Conservation (phyloP, 2,888 invertebrate genomes). For the Lepidocyrtinus sp. region DNA sequence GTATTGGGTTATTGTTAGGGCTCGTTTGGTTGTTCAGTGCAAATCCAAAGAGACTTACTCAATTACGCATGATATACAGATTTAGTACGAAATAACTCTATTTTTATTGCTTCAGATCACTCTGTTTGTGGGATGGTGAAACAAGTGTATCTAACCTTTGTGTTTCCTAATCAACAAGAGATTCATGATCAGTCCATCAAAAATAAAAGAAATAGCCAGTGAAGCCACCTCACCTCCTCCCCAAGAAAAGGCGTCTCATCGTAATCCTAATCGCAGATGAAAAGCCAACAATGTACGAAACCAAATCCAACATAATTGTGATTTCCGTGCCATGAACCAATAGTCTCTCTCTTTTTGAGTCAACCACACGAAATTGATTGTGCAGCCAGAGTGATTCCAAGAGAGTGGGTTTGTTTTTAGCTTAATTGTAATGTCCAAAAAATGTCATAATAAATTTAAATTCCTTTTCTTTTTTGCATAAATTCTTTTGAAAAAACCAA, state of each 20-base stretch:
- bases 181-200: conserved; percentile 18
- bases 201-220: conserved; percentile 6
- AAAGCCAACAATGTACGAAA: too few species aligned
- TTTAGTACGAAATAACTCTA: conserved; percentile 1
- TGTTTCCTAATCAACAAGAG: conserved; percentile 35
- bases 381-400: too few species aligned
- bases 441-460: conserved; percentile 11
- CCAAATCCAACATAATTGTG: background rate
- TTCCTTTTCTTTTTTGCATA: background rate
- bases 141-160: conserved; percentile 41
- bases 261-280: too few species aligned
- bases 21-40: too few species aligned
- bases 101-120: background rate
- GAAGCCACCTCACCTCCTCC: background rate
- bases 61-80: conserved; percentile 36
- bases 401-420: conserved; percentile 10
- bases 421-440: conserved; percentile 13
- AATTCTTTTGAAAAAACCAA: background rate
- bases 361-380: conserved; percentile 13
- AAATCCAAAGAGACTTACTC: too few species aligned
- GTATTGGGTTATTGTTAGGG: too few species aligned
- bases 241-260: too few species aligned
- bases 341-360: conserved; percentile 3
- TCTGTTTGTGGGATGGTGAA: conserved; percentile 26
- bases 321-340: conserved; percentile 44